Percentiles rank a stretch among this genome's conserved stretches.
Conservation (phyloP, 92 coral and sea anemone genomes). For the Paramuricea clavata region DNA sequence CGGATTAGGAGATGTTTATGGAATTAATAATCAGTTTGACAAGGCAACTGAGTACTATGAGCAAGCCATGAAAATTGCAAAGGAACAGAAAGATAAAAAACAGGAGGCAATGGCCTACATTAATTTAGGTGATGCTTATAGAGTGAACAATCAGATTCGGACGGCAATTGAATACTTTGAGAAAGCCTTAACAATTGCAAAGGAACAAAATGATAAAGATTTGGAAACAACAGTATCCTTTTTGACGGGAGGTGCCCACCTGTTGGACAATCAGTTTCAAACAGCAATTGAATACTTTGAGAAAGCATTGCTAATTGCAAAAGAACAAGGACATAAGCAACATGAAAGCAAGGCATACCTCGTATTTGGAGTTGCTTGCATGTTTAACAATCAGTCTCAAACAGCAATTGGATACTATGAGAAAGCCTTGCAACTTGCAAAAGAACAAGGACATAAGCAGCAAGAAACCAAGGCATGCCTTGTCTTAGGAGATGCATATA, state of each 20-base stretch:
- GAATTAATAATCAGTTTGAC: background rate
- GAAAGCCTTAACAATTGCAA: background rate
- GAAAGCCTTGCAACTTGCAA: background rate
- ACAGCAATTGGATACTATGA: background rate
- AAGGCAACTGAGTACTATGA: conserved; percentile 51
- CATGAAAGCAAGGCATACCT: background rate
- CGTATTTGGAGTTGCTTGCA: background rate
- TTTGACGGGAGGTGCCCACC: background rate
- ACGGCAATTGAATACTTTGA: conserved; percentile 24
- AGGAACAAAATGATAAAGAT: background rate
- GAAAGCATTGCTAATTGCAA: background rate
- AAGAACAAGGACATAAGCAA: background rate
- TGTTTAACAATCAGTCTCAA: no score
- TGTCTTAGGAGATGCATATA: no score
- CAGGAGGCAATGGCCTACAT: conserved; percentile 28
- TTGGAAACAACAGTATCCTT: background rate
- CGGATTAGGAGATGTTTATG: background rate
- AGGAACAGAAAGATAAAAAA: conserved; percentile 27
- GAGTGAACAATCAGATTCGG: background rate
- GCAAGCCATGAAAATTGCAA: conserved; percentile 35
- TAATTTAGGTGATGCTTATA: conserved; percentile 27
- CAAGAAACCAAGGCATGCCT: background rate
- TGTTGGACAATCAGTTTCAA: background rate
- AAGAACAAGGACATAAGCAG: background rate
- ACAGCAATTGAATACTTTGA: background rate